Evolutionary conservation across 2,113 vertebrate species (phyloP).

Genomic region (Chaetops frenatus): DNA sequence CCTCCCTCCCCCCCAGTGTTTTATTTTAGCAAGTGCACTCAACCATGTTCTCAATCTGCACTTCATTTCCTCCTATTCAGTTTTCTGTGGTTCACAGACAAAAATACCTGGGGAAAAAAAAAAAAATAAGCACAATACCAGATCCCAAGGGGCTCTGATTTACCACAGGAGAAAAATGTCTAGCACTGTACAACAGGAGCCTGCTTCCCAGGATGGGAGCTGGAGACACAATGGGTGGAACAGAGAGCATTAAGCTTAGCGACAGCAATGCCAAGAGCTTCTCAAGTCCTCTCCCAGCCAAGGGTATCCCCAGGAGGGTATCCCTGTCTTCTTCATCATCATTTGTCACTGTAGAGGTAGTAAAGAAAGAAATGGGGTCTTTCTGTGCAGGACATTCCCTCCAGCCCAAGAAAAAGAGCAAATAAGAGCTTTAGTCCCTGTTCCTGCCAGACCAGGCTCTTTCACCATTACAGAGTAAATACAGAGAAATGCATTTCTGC

Average conservation of each 20-base stretch:
- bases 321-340: not conserved
- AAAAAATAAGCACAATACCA: constrained; percentile 46
- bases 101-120: constrained; percentile 66
- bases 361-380: not conserved
- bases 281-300: not conserved
- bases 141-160: constrained; percentile 45
- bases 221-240: not conserved
- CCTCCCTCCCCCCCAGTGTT: constrained; percentile 1
- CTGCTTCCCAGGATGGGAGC: not conserved
- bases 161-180: constrained; percentile 48
- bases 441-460: not conserved
- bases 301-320: not conserved
- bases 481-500: not conserved
- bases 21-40: constrained; percentile 69
- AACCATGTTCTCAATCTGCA: constrained; percentile 65
- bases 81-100: constrained; percentile 61
- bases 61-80: constrained; percentile 71
- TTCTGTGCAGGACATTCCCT: not conserved
- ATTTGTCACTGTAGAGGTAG: not conserved
- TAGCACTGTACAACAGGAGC: not conserved
- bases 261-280: not conserved
- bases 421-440: not conserved
- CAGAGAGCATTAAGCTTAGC: not conserved
- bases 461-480: not conserved
- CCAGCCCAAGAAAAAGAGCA: not conserved